These are phyloP conservation scores for Tachina lurida DNA, from an alignment of 2,888 invertebrate genomes.

Conservation along the genomic window DNA sequence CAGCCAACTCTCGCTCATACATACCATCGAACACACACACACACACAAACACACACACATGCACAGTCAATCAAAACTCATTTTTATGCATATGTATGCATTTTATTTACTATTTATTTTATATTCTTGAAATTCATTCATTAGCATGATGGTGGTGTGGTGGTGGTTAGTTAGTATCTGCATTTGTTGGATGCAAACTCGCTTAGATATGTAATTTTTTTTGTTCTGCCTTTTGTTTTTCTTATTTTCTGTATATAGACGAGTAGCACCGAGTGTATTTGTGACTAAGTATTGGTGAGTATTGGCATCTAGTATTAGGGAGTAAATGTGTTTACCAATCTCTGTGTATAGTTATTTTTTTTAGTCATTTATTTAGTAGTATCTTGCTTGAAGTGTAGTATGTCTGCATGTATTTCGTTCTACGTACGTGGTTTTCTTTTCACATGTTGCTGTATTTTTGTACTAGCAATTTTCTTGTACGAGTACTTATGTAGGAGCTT, in stretches of 20 bases:
- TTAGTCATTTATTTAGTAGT: conserved; percentile 38
- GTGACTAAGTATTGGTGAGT: conserved; percentile 16
- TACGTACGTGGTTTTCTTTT: not conserved
- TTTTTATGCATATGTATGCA: conserved; percentile 4
- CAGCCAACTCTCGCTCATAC: conserved; percentile 40
- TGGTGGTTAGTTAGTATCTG: conserved; percentile 41
- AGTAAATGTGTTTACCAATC: conserved; percentile 25
- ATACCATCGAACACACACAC: conserved; percentile 5
- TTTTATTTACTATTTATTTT: conserved; percentile 19
- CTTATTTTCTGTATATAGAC: not conserved
- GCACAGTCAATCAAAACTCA: conserved; percentile 36
- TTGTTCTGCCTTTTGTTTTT: not conserved
- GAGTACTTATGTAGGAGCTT: not conserved
- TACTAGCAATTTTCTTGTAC: conserved; percentile 3
- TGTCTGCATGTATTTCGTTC: conserved; percentile 12
- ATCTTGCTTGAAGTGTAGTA: conserved; percentile 32
- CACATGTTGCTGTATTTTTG: conserved; percentile 11
- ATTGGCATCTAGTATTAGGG: conserved; percentile 31
- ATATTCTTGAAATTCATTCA: conserved; percentile 57
- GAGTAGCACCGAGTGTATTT: not conserved
- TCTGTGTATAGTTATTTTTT: conserved; percentile 60
- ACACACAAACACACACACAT: conserved; percentile 17
- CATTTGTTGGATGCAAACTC: conserved; percentile 46
- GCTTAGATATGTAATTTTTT: conserved; percentile 56
- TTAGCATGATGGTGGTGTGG: conserved; percentile 72